phyloP scores from a whole-genome alignment of 1,140 invertebrate genomes.

The Trichomalopsis sarcophagae region DNA sequence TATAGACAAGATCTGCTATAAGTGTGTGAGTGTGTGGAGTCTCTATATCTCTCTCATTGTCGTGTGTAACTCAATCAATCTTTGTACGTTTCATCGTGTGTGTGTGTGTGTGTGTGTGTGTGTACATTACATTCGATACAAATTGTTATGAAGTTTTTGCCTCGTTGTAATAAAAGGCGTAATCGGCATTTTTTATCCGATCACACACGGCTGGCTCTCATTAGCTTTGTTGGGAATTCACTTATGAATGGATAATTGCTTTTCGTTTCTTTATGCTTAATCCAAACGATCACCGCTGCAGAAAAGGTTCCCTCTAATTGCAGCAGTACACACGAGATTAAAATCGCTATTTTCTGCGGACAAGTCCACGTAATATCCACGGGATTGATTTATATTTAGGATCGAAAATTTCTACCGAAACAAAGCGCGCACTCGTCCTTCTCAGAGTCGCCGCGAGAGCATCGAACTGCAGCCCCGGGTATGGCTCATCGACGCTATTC shows the following conservation, averaged over 20 bases:
- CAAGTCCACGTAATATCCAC: too few species aligned
- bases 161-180: not conserved
- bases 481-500: not conserved
- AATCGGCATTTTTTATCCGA: conserved; percentile 14
- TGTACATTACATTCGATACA: not conserved
- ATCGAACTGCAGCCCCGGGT: not conserved
- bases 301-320: too few species aligned
- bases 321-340: too few species aligned
- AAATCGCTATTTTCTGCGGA: too few species aligned
- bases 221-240: too few species aligned
- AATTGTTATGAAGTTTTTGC: not conserved
- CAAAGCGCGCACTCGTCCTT: not conserved
- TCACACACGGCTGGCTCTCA: not conserved
- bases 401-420: not conserved
- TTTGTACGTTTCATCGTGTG: conserved; percentile 6
- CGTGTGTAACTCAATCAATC: not conserved
- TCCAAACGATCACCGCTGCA: too few species aligned
- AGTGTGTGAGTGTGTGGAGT: not conserved
- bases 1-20: conserved; percentile 8
- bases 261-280: not conserved
- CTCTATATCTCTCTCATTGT: not conserved
- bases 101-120: too few species aligned
- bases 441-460: too few species aligned
- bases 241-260: not conserved
- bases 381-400: too few species aligned